These are phyloP conservation scores for Drosophila meridiana DNA, from an alignment of 2,888 invertebrate species.

Conservation along the genomic window DNA sequence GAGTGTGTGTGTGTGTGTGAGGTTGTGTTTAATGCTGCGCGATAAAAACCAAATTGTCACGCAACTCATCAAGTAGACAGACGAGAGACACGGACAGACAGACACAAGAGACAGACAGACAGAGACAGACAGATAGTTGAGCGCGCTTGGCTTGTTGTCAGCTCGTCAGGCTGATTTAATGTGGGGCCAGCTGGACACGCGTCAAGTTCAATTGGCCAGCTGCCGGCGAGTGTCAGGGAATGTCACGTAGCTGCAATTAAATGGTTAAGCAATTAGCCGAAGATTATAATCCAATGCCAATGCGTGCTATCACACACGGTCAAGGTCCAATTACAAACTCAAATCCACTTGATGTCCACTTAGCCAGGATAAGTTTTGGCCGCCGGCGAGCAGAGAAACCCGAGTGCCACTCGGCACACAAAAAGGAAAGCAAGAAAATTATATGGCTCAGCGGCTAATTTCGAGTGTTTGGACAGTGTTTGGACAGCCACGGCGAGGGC, in stretches of 20 bases:
- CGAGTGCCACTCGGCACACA: background rate
- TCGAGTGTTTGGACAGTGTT: slow-evolving; percentile 47
- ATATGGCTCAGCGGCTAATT: slow-evolving; percentile 52
- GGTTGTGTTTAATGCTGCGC: slow-evolving; percentile 33
- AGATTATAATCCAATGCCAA: slow-evolving; percentile 37
- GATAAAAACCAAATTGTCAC: slow-evolving; percentile 47
- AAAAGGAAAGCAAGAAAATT: slow-evolving; percentile 27
- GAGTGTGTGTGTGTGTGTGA: too few species aligned
- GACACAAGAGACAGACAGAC: background rate
- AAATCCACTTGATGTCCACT: slow-evolving; percentile 54
- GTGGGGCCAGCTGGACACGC: slow-evolving; percentile 28
- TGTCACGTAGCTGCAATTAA: slow-evolving; percentile 59
- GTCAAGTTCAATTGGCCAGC: slow-evolving; percentile 27
- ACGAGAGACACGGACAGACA: background rate
- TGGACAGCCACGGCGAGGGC: slow-evolving; percentile 41
- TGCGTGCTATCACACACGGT: slow-evolving; percentile 24
- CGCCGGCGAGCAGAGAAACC: background rate
- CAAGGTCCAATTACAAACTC: slow-evolving; percentile 36
- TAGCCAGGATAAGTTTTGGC: slow-evolving; percentile 25
- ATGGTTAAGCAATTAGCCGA: slow-evolving; percentile 64
- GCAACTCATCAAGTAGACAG: slow-evolving; percentile 19
- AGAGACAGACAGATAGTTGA: background rate
- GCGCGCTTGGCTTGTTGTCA: slow-evolving; percentile 31
- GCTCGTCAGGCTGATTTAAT: slow-evolving; percentile 65
- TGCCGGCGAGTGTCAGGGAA: background rate